A percentile compares a stretch with the other conserved stretches of the same genome.
Evolutionary conservation across 1,140 invertebrate species (phyloP).

Genomic region (Protaetia brevitarsis): DNA sequence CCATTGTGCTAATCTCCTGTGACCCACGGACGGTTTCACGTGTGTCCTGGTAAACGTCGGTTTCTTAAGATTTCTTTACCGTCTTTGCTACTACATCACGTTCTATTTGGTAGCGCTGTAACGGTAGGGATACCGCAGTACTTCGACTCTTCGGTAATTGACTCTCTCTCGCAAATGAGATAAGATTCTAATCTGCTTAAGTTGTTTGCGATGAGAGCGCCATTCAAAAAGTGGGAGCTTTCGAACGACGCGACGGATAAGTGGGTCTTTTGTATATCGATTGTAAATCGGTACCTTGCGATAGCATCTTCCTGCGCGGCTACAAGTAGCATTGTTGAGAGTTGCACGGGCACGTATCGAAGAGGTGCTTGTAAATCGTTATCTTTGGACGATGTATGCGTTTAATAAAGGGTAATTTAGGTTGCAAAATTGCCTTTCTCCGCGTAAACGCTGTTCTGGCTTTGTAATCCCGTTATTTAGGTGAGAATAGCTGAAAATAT

Average conservation of each 20-base stretch:
- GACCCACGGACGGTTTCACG: slow-evolving; percentile 10
- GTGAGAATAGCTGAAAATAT: too few relatives aligned
- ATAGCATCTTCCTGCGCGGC: not conserved
- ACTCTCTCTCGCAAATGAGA: slow-evolving; percentile 11
- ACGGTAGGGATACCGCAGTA: not conserved
- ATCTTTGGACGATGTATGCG: too few relatives aligned
- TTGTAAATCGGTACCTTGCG: not conserved
- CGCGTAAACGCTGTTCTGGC: too few relatives aligned
- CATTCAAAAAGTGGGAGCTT: not conserved
- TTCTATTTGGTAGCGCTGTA: not conserved
- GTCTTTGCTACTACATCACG: not conserved
- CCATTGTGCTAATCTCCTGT: slow-evolving; percentile 27
- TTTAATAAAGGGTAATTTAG: too few relatives aligned
- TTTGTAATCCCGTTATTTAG: too few relatives aligned
- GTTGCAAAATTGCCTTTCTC: too few relatives aligned
- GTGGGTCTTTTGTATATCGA: slow-evolving; percentile 4
- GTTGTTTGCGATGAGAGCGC: slow-evolving; percentile 14
- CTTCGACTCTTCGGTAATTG: not conserved
- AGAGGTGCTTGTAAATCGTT: too few relatives aligned
- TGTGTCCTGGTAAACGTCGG: too few relatives aligned
- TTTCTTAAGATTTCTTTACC: slow-evolving; percentile 2
- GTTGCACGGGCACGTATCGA: too few relatives aligned
- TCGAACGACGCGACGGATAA: not conserved
- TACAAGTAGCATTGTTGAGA: not conserved
- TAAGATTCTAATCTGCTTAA: slow-evolving; percentile 12